Conservation (phyloP, 53 echinoderm and acorn worm genomes). For the Apostichopus leukothele region DNA sequence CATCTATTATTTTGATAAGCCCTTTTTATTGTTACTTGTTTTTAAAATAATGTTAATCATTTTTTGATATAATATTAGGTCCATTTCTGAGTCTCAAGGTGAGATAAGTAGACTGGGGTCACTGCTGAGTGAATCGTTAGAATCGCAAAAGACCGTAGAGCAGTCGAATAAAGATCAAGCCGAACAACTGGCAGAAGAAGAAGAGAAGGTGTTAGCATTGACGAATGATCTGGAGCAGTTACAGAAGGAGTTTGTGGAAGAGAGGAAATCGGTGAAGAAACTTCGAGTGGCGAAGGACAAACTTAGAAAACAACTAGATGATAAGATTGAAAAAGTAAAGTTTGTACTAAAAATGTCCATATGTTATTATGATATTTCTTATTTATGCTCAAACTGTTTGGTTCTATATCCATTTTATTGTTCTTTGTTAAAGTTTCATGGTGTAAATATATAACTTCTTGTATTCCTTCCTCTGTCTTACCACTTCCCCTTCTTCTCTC, state of each 20-base stretch:
- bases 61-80: neutral
- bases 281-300: conserved; percentile 1
- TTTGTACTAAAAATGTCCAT: too few relatives aligned
- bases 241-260: conserved; percentile 35
- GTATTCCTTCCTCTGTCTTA: too few relatives aligned
- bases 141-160: neutral
- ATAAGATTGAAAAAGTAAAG: conserved; percentile 30
- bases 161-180: conserved; percentile 21
- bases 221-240: conserved; percentile 21
- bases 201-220: neutral
- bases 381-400: too few relatives aligned
- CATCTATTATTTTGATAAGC: neutral
- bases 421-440: too few relatives aligned
- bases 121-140: neutral
- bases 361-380: too few relatives aligned
- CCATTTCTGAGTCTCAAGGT: conserved; percentile 19
- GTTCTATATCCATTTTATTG: too few relatives aligned
- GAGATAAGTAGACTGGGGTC: conserved; percentile 6
- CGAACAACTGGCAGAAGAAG: neutral
- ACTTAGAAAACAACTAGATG: conserved; percentile 9
- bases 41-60: neutral
- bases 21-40: neutral
- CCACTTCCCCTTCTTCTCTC: too few relatives aligned
- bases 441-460: too few relatives aligned
- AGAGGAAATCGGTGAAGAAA: conserved; percentile 17